Base-by-base conservation (phyloP, 2,797 vertebrate species). In the Arrhamphus sclerolepis region DNA sequence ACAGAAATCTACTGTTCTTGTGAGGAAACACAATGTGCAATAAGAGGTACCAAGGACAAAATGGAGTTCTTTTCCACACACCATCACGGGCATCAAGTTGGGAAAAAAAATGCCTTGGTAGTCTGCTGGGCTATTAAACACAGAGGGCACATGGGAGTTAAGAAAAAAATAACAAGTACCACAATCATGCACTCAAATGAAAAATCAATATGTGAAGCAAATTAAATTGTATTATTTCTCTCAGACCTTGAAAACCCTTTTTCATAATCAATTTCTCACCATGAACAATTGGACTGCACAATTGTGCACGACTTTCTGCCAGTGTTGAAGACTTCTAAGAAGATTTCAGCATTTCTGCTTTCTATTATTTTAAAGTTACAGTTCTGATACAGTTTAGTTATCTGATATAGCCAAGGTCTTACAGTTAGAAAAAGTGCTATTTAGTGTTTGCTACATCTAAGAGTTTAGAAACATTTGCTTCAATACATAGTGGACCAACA, bases 11-110 rank as follows among this genome's bases (percentile, higher is more conserved):
- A 22, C 2, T 8, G 59, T 47, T 38, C 65, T 51, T n/a, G n/a
- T 16, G 41, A n/a, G 38, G 28, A n/a, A 77, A 56, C 28, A n/a
- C 16, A 34, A 56, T 9, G 8, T 48, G 28, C 10, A 60, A 69
- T 64, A 52, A 59, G 1, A 68, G 19, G 29, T 1, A 46, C 31
- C 4, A 19, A 66, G 41, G 46, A 60, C 28, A 18, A 26, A 22
- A 18, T 29, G 0, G 10, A 22, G 52, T 56, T 61, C 2, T 62
- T 50, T 56, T 50, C 16, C 21, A 22, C 22, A 47, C 41, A 42
- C 22, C n/a, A 58, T 9, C 14, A 28, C 14, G 47, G 24, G 46
- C 17, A 46, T 19, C 14, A 57, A n/a, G n/a, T 48, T 40, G 21
- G 10, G 29, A 46, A 59, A 62, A 42, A 46, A 22, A 4, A 20